Evolutionary conservation across 2,797 vertebrate species (phyloP).

Genomic region (Uromys caudimaculatus): DNA sequence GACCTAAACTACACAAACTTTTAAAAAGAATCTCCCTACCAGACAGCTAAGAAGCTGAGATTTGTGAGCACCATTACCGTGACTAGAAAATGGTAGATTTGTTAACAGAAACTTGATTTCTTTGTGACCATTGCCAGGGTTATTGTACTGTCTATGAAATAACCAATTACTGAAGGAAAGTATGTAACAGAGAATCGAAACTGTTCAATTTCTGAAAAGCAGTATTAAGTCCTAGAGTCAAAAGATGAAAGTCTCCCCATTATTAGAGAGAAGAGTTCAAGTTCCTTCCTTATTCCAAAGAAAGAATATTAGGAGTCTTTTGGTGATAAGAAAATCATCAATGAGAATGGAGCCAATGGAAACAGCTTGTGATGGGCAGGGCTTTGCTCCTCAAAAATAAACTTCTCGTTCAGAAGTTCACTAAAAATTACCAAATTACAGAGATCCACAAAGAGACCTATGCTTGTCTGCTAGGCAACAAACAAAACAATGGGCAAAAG

Average conservation of each 20-base stretch:
- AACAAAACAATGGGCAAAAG: background rate
- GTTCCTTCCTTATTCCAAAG: background rate
- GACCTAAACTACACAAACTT: background rate
- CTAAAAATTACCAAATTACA: background rate
- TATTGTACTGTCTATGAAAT: background rate
- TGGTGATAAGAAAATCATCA: background rate
- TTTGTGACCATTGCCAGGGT: background rate
- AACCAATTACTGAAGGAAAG: background rate
- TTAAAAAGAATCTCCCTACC: background rate
- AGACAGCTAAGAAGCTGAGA: background rate
- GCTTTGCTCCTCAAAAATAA: slow-evolving; percentile 35
- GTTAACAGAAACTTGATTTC: background rate
- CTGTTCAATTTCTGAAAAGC: background rate
- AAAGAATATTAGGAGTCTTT: background rate
- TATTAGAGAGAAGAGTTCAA: background rate
- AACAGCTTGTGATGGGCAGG: background rate
- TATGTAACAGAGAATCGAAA: background rate
- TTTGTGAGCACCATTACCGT: background rate
- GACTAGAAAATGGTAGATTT: background rate
- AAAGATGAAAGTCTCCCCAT: background rate
- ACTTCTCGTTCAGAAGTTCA: background rate
- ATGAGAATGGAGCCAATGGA: background rate
- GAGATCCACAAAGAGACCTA: background rate
- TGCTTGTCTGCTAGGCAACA: background rate
- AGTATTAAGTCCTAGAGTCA: background rate